Percentiles rank a stretch among this genome's conserved stretches.
phyloP scores from a whole-genome alignment of 2,888 invertebrate species.

The Polyommatus iphigenia region DNA sequence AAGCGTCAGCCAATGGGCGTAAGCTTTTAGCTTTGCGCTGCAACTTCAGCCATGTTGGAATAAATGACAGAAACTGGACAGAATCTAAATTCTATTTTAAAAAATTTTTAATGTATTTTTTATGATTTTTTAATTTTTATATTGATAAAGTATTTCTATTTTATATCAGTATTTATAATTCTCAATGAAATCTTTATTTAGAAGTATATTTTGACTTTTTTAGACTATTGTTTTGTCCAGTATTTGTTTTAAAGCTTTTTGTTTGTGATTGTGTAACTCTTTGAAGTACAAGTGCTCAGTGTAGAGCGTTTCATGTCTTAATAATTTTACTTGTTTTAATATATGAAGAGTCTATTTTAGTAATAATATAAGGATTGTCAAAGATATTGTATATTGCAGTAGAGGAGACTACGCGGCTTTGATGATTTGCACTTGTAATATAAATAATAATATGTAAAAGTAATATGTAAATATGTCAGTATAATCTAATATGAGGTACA shows the following conservation, averaged over 20 bases:
- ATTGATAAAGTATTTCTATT: background rate
- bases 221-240: constrained; percentile 18
- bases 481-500: constrained; percentile 22
- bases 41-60: background rate
- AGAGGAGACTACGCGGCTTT: constrained; percentile 7
- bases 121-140: background rate
- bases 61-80: constrained; percentile 9
- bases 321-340: constrained; percentile 23
- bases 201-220: background rate
- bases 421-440: constrained; percentile 13
- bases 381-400: constrained; percentile 28
- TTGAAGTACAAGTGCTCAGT: constrained; percentile 27
- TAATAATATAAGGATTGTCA: constrained; percentile 22
- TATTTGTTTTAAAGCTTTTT: constrained; percentile 18
- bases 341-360: constrained; percentile 31
- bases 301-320: constrained; percentile 17
- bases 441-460: constrained; percentile 9
- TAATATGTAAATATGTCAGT: constrained; percentile 23
- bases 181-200: background rate
- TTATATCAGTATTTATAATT: background rate
- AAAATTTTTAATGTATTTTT: background rate
- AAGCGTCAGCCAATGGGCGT: background rate
- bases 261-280: constrained; percentile 13
- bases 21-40: background rate
- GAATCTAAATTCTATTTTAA: background rate